Percentiles rank a stretch among this genome's conserved stretches.
These are phyloP conservation scores for Cancer borealis DNA, from an alignment of 2,888 invertebrate species.

Conservation along the genomic window DNA sequence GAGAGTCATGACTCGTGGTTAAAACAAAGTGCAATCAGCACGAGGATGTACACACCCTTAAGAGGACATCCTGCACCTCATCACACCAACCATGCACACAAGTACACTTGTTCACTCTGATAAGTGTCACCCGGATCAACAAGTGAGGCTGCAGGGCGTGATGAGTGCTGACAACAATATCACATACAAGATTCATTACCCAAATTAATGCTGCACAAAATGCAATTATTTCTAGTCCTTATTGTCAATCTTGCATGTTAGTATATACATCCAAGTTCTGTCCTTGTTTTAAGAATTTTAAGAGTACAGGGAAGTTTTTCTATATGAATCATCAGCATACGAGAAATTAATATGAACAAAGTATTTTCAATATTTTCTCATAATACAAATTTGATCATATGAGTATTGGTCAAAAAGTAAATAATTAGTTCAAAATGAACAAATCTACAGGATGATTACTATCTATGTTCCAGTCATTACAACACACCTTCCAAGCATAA, in stretches of 20 bases:
- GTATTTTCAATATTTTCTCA: too few species aligned
- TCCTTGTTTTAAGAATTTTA: not conserved
- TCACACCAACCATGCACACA: not conserved
- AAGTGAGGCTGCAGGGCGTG: not conserved
- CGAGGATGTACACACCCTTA: not conserved
- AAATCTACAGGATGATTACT: too few species aligned
- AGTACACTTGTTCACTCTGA: not conserved
- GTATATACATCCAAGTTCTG: not conserved
- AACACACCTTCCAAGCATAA: too few species aligned
- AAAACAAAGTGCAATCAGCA: not conserved
- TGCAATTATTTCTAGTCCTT: not conserved
- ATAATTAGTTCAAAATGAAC: too few species aligned
- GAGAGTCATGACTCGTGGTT: not conserved
- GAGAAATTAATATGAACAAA: too few species aligned
- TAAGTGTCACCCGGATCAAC: not conserved
- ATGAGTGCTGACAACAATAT: not conserved
- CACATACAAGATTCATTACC: not conserved
- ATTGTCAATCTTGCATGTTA: not conserved
- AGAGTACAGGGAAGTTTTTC: too few species aligned
- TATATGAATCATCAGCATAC: too few species aligned
- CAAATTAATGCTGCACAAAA: conserved; percentile 14
- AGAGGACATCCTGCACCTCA: not conserved
- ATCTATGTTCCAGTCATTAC: too few species aligned
- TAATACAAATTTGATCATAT: too few species aligned
- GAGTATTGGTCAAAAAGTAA: too few species aligned